These are phyloP conservation scores for Octopus bimaculoides DNA, from an alignment of 1,140 invertebrate species.

Conservation along the genomic window DNA sequence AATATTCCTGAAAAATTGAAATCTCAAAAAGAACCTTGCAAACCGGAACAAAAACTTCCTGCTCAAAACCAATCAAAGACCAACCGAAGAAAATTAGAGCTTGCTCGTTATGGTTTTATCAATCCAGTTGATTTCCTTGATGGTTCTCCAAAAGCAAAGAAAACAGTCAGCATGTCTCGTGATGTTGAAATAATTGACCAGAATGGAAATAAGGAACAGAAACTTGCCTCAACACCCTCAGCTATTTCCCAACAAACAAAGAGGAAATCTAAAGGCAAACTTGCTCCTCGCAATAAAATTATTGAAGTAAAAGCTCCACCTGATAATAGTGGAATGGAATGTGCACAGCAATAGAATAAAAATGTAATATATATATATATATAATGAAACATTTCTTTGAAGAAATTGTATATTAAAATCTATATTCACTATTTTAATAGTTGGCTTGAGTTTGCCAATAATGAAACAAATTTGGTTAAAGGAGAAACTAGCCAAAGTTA, in stretches of 20 bases:
- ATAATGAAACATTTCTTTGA: too few relatives aligned
- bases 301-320: conserved; percentile 5
- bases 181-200: neutral
- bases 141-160: neutral
- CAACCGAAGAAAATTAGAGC: neutral
- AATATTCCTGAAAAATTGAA: neutral
- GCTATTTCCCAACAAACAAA: neutral
- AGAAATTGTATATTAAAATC: too few relatives aligned
- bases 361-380: too few relatives aligned
- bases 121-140: neutral
- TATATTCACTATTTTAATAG: too few relatives aligned
- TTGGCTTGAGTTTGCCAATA: too few relatives aligned
- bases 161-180: neutral
- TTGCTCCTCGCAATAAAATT: neutral
- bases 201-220: neutral
- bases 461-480: too few relatives aligned
- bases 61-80: neutral
- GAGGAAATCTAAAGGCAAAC: neutral
- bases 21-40: neutral
- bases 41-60: neutral
- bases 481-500: too few relatives aligned
- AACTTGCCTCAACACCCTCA: neutral
- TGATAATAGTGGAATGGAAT: neutral
- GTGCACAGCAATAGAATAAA: neutral
- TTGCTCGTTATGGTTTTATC: neutral